phyloP scores from a whole-genome alignment of 2,888 invertebrate species.

The Eupithecia pulchellata region DNA sequence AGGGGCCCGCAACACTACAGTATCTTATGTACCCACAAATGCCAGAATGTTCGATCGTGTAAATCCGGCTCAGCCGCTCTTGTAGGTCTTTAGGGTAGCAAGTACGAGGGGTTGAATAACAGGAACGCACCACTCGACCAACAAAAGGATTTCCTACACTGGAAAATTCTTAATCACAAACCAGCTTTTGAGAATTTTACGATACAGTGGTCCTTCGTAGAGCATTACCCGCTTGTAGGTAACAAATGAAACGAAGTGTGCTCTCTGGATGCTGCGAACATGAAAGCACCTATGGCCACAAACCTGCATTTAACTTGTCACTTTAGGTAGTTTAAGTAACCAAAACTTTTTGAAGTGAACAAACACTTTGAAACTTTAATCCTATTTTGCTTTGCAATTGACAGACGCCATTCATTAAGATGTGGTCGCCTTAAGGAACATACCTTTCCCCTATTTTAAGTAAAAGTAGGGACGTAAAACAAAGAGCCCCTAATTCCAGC shows the following conservation, averaged over 20 bases:
- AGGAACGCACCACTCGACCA: slow-evolving; percentile 61
- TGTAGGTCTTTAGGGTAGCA: slow-evolving; percentile 58
- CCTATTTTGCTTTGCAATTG: neutral
- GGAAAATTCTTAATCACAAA: slow-evolving; percentile 64
- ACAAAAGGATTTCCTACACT: slow-evolving; percentile 68
- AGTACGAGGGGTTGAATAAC: slow-evolving; percentile 61
- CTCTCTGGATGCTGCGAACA: slow-evolving; percentile 31
- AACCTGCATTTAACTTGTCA: slow-evolving; percentile 50
- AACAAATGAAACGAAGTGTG: slow-evolving; percentile 24
- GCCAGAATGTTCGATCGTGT: slow-evolving; percentile 68
- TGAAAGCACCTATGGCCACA: slow-evolving; percentile 53
- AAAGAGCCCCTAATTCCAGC: slow-evolving; percentile 28
- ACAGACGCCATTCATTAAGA: neutral
- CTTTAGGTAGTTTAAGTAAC: neutral
- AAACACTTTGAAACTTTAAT: neutral
- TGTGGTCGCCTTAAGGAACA: neutral
- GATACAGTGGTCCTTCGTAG: slow-evolving; percentile 44
- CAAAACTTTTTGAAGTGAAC: neutral
- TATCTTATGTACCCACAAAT: slow-evolving; percentile 40
- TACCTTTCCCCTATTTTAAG: neutral
- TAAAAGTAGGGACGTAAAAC: slow-evolving; percentile 15
- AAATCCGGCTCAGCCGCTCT: slow-evolving; percentile 72
- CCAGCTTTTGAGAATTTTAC: slow-evolving; percentile 50
- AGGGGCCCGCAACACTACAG: neutral
- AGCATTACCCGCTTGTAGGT: slow-evolving; percentile 45